Percentiles rank a stretch among this genome's conserved stretches.
Conservation (phyloP, 2,888 invertebrate species). For the Podabrus alpinus region DNA sequence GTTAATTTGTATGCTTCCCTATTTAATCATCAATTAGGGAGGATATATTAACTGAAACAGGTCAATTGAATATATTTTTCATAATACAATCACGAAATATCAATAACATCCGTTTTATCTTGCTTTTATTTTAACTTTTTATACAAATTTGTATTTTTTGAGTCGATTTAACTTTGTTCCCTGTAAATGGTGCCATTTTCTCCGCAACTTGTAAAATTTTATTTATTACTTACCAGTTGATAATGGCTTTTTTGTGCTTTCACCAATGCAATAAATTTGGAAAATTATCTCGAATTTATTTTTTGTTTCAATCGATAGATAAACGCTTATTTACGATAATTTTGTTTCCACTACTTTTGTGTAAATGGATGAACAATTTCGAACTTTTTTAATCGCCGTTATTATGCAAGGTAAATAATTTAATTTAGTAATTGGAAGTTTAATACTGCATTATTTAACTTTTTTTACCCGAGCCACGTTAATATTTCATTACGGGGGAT, state of each 20-base stretch:
- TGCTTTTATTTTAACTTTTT: background rate
- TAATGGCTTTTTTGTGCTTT: background rate
- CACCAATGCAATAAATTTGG: background rate
- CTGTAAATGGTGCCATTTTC: background rate
- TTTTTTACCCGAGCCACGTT: background rate
- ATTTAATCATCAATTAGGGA: conserved; percentile 1
- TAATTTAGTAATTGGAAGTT: background rate
- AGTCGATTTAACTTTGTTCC: background rate
- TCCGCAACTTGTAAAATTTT: background rate
- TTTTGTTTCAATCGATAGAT: background rate
- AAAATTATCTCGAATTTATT: background rate
- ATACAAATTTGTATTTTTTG: background rate
- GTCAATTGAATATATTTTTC: conserved; percentile 1
- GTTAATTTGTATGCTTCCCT: background rate
- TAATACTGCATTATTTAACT: background rate
- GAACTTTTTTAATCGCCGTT: background rate
- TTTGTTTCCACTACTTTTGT: background rate
- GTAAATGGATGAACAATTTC: background rate
- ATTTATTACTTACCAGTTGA: background rate
- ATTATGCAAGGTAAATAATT: background rate
- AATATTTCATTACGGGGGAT: background rate
- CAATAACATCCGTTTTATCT: background rate
- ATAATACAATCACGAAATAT: background rate
- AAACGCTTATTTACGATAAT: background rate
- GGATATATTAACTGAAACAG: background rate